Percentiles rank a stretch among this genome's conserved stretches.
phyloP scores from a whole-genome alignment of 2,888 invertebrate genomes.

The Ariolimax columbianus region DNA sequence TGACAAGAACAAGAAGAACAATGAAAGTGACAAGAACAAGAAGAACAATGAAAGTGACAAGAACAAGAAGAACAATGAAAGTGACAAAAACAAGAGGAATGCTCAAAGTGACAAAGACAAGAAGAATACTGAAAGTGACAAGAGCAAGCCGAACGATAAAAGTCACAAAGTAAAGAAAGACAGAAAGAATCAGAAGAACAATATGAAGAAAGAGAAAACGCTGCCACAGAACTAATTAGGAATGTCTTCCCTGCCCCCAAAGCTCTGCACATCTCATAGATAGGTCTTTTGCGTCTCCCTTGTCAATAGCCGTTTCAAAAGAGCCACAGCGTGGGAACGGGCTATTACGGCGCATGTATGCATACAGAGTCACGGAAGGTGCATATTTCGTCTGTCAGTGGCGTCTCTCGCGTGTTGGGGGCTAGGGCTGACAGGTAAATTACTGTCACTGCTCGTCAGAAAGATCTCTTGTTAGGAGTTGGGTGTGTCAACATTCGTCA shows the following conservation, averaged over 20 bases:
- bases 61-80: no score
- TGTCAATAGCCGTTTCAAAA: neutral
- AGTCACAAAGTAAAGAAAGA: no score
- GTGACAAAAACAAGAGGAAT: no score
- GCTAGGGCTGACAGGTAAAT: constrained; percentile 21
- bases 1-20: no score
- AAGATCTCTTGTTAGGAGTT: constrained; percentile 12
- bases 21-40: no score
- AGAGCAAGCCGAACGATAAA: no score
- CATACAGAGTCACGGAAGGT: neutral
- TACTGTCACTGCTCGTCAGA: constrained; percentile 4
- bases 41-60: no score
- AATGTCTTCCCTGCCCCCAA: neutral
- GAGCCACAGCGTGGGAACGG: neutral
- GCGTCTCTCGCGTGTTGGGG: neutral
- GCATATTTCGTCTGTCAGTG: neutral
- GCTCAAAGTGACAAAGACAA: no score
- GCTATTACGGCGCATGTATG: neutral
- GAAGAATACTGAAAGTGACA: no score
- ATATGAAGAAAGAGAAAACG: no score
- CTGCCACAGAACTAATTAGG: neutral
- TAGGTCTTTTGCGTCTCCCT: neutral
- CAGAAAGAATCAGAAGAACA: no score
- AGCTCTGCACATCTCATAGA: neutral
- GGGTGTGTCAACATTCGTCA: neutral